These are phyloP conservation scores for Allolobophora icterica DNA, from an alignment of 2,888 invertebrate species.

Conservation along the genomic window DNA sequence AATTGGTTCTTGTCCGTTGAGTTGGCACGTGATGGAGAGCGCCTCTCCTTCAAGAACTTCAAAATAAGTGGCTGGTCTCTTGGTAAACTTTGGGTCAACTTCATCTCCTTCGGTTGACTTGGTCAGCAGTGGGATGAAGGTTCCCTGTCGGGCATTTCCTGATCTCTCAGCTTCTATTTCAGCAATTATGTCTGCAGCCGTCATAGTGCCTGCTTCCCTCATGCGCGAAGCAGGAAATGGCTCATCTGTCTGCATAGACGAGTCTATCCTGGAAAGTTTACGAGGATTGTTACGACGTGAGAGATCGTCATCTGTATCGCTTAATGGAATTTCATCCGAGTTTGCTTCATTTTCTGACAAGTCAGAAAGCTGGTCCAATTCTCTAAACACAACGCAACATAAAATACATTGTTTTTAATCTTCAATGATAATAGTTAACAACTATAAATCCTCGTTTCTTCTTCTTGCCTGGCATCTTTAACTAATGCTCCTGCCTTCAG, in stretches of 20 bases:
- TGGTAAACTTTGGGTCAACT: conserved; percentile 4
- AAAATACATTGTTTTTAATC: neutral
- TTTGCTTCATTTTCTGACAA: conserved; percentile 4
- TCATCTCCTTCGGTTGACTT: neutral
- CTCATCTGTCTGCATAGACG: neutral
- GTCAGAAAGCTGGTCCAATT: conserved; percentile 20
- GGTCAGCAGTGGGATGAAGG: neutral
- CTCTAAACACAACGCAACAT: neutral
- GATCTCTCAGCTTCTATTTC: neutral
- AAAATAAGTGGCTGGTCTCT: neutral
- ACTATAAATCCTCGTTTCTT: neutral
- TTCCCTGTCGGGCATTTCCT: neutral
- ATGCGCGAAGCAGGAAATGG: neutral
- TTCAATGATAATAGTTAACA: neutral
- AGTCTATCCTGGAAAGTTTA: neutral
- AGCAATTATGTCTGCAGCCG: neutral
- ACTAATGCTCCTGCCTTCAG: no score
- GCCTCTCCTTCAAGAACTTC: conserved; percentile 18
- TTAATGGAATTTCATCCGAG: neutral
- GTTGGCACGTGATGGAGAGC: neutral
- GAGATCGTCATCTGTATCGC: neutral
- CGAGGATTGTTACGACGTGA: neutral
- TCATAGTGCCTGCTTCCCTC: neutral
- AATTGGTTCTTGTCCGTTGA: neutral
- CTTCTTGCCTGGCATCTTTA: neutral